These are phyloP conservation scores for Proisotoma minuta DNA, from an alignment of 2,888 invertebrate genomes.

Conservation along the genomic window DNA sequence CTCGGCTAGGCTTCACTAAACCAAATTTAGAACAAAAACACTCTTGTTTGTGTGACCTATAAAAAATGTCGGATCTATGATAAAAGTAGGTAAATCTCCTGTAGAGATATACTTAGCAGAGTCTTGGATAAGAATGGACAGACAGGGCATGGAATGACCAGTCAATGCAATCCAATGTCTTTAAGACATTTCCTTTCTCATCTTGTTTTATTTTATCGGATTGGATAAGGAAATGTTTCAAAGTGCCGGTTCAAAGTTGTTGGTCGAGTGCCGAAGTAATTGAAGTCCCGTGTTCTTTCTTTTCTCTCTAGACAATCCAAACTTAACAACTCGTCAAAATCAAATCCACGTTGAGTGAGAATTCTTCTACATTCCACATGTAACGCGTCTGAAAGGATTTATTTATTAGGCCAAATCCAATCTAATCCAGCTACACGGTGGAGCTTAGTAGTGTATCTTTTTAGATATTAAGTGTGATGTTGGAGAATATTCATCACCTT, in stretches of 20 bases:
- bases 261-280: slow-evolving; percentile 28
- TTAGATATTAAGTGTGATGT: no score
- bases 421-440: neutral
- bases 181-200: no score
- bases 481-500: neutral
- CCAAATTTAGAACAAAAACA: no score
- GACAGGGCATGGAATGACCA: no score
- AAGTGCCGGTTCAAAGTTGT: slow-evolving; percentile 12
- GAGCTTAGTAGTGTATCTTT: neutral
- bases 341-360: neutral
- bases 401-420: neutral
- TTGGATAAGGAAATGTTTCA: slow-evolving; percentile 15
- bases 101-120: no score
- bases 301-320: slow-evolving; percentile 6
- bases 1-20: no score
- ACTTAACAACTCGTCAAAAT: neutral
- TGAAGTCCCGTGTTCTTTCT: slow-evolving; percentile 33
- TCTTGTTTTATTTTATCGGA: slow-evolving; percentile 6
- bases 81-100: no score
- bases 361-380: neutral
- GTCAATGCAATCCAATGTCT: no score
- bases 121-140: no score
- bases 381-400: neutral
- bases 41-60: no score
- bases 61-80: no score